Evolutionary conservation across 1,140 invertebrate genomes (phyloP), one percentile per base, ranked within the genome.

Genomic region (Drosophila virilis): DNA sequence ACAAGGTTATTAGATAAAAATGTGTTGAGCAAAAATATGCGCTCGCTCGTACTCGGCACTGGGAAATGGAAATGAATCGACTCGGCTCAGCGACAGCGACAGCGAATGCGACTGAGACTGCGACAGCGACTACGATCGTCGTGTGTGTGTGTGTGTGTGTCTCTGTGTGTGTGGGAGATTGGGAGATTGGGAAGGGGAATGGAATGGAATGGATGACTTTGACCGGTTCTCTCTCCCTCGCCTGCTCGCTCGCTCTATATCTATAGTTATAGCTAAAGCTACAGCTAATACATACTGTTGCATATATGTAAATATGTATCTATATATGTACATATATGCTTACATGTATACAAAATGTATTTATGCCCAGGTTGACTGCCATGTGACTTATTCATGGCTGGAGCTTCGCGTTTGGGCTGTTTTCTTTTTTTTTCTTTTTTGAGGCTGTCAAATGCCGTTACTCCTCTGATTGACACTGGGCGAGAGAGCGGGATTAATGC

Each of bases 1-100:
- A 91, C 91, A 92, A 92, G 91, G 91, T 92, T 91, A 91, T 91
- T 92, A 92, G 91, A 91, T 90, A 91, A 91, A 91, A 90, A 91
- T 78, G 78, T 83, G 77, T 69, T 79, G 77, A 68, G 73, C 77
- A 70, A 69, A 75, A 78, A 78, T 72, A 67, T 66, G 55, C 58
- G 61, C 61, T 45, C 43, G 35, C 61, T 45, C 43, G 35, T 13
- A 43, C 35, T 32, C 45, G 28, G 43, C 46, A 62, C 42, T 74
- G 72, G 59, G 72, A 70, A 74, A 74, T 74, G 65, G 65, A 54
- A 62, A 61, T 57, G 45, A 71, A 64, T 61, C 46, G 67, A n/a
- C 69, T n/a, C n/a, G 37, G 13, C 13, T 28, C 45, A 50, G 5
- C 33, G 52, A 67, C 22, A 9, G 33, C 58, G 38, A 3, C 22